Evolutionary conservation across 2,113 vertebrate genomes (phyloP), one percentile per base, ranked within the genome.

Genomic region (Poeciliopsis turrubarensis): DNA sequence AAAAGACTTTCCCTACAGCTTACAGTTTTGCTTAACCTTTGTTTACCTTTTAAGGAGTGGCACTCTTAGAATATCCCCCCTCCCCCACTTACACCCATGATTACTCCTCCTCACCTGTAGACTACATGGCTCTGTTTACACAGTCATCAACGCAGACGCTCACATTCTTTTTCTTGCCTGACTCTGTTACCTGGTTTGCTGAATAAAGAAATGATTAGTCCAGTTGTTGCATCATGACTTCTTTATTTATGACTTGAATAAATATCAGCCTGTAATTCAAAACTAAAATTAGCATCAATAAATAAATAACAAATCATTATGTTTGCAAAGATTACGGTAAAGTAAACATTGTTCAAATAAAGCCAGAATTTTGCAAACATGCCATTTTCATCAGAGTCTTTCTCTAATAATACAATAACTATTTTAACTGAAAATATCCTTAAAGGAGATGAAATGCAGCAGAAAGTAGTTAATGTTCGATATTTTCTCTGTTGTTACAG

Each of bases 401-500:
- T 0, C 25, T 8, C 51, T 25, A 54, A 57, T n/a, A 15, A 19
- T 63, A 31, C 5, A 31, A 7, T 10, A 63, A 32, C 27, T 30
- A 25, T 2, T 83, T n/a, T n/a, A 22, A 57, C 9, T 57, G 25
- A 57, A 57, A 57, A 25, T n/a, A 3, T 10, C 51, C 39, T 57
- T 19, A 10, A 57, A 57, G 22, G 39, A 41, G 39, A 15, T 41
- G 39, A 41, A 41, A 41, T 41, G 39, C 17, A 25, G 25, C 6
- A 54, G 2, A 54, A 54, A 25, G 6, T 22, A 22, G 34, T 37
- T 37, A 37, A 9, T 34, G 32, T 30, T 41, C 65, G 61, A 79
- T 14, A 3, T 2, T 0, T 71, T 13, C 3, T 73, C 17, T 84
- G 65, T 57, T 78, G 64, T 90, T 17, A 14, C 89, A 99, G 98